These are phyloP conservation scores for Miichthys miiuy DNA, from an alignment of 2,797 vertebrate species.

Conservation along the genomic window DNA sequence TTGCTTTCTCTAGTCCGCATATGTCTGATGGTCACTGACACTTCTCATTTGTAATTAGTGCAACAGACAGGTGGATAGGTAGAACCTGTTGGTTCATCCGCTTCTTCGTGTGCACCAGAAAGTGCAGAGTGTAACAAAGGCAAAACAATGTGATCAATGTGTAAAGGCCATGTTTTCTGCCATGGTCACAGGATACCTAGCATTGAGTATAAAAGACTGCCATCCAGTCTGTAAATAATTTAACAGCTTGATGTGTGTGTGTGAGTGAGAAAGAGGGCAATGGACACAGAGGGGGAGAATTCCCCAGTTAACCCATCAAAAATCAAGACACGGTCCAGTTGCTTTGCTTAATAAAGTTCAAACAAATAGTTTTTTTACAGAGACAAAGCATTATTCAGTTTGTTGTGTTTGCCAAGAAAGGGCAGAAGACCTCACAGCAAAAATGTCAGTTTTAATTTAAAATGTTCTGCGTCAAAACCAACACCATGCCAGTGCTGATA, in stretches of 20 bases:
- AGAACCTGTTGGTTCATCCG: background rate
- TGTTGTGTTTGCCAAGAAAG: background rate
- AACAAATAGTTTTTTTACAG: conserved; percentile 24
- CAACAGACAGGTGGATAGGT: background rate
- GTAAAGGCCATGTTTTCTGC: conserved; percentile 28
- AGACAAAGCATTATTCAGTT: background rate
- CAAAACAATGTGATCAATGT: conserved; percentile 24
- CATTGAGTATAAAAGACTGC: conserved; percentile 20
- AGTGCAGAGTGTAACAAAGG: background rate
- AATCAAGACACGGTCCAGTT: conserved; percentile 18
- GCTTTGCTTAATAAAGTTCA: conserved; percentile 23
- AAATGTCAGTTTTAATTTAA: conserved; percentile 26
- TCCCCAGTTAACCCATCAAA: conserved; percentile 37
- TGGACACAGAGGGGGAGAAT: conserved; percentile 30
- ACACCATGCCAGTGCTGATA: conserved; percentile 4
- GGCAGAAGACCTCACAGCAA: background rate
- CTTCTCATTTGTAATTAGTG: background rate
- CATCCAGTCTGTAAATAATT: conserved; percentile 67
- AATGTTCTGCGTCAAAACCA: conserved; percentile 3
- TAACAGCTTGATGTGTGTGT: conserved; percentile 32
- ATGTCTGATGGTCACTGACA: conserved; percentile 14
- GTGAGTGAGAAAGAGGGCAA: background rate
- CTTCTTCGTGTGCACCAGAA: background rate
- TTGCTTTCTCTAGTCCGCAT: conserved; percentile 4
- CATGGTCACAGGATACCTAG: conserved; percentile 33